These are phyloP conservation scores for Chouioia cunea DNA, from an alignment of 2,888 invertebrate species.

Conservation along the genomic window DNA sequence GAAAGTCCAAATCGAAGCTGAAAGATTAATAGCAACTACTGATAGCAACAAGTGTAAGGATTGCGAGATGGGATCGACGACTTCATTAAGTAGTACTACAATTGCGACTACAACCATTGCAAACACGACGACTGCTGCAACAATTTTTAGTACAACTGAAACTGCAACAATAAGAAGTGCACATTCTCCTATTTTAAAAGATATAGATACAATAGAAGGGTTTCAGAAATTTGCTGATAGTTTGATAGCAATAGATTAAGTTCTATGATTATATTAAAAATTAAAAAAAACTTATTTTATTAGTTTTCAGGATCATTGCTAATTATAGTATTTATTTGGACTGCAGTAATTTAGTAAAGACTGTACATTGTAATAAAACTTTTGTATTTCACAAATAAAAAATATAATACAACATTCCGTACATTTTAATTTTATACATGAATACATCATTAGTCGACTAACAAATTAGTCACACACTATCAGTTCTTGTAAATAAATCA, in stretches of 20 bases:
- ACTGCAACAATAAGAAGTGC: not conserved
- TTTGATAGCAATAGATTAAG: slow-evolving; percentile 53
- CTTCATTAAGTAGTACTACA: slow-evolving; percentile 9
- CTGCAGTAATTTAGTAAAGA: slow-evolving; percentile 13
- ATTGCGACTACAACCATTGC: slow-evolving; percentile 19
- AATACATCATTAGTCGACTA: slow-evolving; percentile 18
- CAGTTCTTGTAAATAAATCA: slow-evolving; percentile 24
- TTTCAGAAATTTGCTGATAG: slow-evolving; percentile 60
- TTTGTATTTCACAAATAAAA: slow-evolving; percentile 47
- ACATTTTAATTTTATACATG: slow-evolving; percentile 40
- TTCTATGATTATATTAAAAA: not conserved
- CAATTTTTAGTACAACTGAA: slow-evolving; percentile 7
- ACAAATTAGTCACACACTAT: slow-evolving; percentile 13
- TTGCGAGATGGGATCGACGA: slow-evolving; percentile 24
- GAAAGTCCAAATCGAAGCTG: slow-evolving; percentile 38
- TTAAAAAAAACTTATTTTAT: slow-evolving; percentile 1
- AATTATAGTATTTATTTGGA: slow-evolving; percentile 5
- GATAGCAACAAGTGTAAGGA: slow-evolving; percentile 16
- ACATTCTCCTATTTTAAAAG: slow-evolving; percentile 32
- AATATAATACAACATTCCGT: slow-evolving; percentile 39
- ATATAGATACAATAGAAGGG: slow-evolving; percentile 58
- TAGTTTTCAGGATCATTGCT: not conserved
- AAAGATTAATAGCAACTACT: slow-evolving; percentile 47
- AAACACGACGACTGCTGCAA: slow-evolving; percentile 14
- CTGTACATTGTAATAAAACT: slow-evolving; percentile 39